phyloP scores from a whole-genome alignment of 2,113 vertebrate genomes.

The Phoxinus phoxinus region DNA sequence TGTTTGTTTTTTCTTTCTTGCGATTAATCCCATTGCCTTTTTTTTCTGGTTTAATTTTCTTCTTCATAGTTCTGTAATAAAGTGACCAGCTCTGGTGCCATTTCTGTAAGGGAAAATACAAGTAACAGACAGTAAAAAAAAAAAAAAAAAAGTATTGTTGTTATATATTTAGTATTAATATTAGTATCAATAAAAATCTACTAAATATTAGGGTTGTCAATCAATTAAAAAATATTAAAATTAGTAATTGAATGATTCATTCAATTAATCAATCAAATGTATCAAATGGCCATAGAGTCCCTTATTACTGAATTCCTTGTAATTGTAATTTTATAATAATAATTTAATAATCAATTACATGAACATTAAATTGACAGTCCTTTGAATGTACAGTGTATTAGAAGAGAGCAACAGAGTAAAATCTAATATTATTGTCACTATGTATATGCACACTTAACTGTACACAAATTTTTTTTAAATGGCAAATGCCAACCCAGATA shows the following conservation, averaged over 20 bases:
- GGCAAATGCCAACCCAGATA: neutral
- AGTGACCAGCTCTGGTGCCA: neutral
- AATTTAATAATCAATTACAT: neutral
- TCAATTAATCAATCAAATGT: neutral
- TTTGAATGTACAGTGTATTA: neutral
- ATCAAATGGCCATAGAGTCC: neutral
- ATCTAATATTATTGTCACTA: neutral
- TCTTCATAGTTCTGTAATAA: neutral
- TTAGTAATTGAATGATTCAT: neutral
- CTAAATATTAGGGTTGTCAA: neutral
- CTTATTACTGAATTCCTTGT: neutral
- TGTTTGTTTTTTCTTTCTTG: constrained; percentile 38
- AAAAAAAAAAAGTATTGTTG: neutral
- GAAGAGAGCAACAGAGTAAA: neutral
- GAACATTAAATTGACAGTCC: neutral
- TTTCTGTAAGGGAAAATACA: neutral
- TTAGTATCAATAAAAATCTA: neutral
- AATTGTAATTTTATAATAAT: neutral
- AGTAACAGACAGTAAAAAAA: too few species aligned
- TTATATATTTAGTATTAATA: neutral
- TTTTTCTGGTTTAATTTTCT: neutral
- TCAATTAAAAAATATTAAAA: neutral
- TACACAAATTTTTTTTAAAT: neutral
- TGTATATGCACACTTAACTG: neutral
- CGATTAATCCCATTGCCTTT: constrained; percentile 21